A percentile compares a stretch with the other conserved stretches of the same genome.
phyloP scores from a whole-genome alignment of 1,140 invertebrate genomes.

The Lanistes nyassanus region DNA sequence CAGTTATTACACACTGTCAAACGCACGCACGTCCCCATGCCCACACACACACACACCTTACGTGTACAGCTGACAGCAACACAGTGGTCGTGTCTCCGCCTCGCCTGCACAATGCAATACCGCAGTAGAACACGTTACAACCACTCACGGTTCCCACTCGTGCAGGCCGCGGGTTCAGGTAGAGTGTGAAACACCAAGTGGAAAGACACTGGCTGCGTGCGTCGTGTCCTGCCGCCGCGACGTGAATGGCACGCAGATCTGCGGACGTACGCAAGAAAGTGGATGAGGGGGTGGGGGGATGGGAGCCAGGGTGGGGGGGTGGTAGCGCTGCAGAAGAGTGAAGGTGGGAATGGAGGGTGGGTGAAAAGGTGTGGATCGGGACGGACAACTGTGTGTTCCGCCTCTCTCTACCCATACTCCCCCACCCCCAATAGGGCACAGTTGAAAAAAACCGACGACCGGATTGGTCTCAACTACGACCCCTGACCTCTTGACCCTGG shows the following conservation, averaged over 20 bases:
- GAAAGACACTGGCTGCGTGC: too few species aligned
- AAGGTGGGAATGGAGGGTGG: neutral
- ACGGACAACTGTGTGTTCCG: neutral
- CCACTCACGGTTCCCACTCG: neutral
- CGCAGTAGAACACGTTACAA: neutral
- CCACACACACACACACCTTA: neutral
- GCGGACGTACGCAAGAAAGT: neutral
- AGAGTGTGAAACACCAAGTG: neutral
- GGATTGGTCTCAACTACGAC: too few species aligned
- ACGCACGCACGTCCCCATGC: neutral
- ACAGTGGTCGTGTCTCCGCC: neutral
- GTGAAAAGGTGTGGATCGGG: neutral
- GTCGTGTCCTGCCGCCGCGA: too few species aligned
- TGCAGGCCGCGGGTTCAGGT: neutral
- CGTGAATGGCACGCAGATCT: too few species aligned
- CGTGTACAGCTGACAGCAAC: neutral
- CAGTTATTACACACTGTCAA: neutral
- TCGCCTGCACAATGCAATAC: neutral
- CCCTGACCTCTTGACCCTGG: too few species aligned
- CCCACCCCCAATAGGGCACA: neutral
- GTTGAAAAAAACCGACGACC: too few species aligned
- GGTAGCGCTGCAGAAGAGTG: neutral
- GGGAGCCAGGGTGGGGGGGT: neutral
- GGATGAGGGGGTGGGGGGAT: neutral
- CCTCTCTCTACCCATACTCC: neutral